Evolutionary conservation across 2,797 vertebrate genomes (phyloP), one percentile per base, ranked within the genome.

Genomic region (Eulemur albifrons): DNA sequence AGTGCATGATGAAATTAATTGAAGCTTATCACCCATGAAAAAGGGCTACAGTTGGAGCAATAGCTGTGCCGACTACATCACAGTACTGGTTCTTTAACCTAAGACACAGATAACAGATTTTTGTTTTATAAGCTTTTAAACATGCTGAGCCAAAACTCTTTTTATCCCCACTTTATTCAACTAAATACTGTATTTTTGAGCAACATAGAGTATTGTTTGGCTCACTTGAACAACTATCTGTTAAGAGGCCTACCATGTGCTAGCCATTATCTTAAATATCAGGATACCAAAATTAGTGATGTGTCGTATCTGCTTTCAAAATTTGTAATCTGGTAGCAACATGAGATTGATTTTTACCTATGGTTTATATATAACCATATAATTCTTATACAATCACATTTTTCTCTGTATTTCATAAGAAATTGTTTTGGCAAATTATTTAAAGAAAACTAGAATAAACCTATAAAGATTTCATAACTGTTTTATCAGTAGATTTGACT

Each of bases 11-110:
- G 88, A 61, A 81, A 94, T 69, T 93, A 65, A 84, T 5, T 76
- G 48, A 93, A 94, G 85, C 70, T 63, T 93, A 75, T 82, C 65
- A 43, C 30, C 81, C 88, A 48, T 80, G 52, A 50, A 40, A 73
- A 76, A 54, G 17, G 52, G 30, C 43, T 67, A 1, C 32, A 23
- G 11, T 38, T 30, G 40, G 10, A 40, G 38, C 25, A 4, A 1
- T 35, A 21, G 61, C 67, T 4, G 23, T 23, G 1, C 48, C 1
- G 15, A 25, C 27, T 32, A 4, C 0, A 0, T 21, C 2, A 9
- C 43, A 3, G 18, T 65, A 17, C 27, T 32, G 59, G 17, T 69
- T 77, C 69, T 87, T 30, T 32, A 40, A 70, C 30, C 5, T 1
- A 32, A 57, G 57, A 75, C 86, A 20, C 38, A 45, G 43, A 7